A percentile compares a stretch with the other conserved stretches of the same genome.
These are phyloP conservation scores for Brachionus rotundiformis DNA, from an alignment of 1,140 invertebrate genomes.

Conservation along the genomic window DNA sequence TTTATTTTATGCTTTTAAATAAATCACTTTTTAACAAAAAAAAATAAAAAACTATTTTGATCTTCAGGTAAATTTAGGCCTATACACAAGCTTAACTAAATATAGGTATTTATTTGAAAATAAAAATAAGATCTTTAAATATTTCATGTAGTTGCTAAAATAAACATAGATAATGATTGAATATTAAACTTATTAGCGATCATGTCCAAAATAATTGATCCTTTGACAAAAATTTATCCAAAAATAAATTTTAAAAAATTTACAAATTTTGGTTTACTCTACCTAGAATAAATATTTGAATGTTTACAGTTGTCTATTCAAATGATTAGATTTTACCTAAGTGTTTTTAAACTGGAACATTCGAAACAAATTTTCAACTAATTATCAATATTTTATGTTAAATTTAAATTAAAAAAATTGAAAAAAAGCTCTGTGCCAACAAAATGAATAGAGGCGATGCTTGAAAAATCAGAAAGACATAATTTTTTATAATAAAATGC, in stretches of 20 bases:
- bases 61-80: not conserved
- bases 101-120: not conserved
- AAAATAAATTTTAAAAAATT: too few species aligned
- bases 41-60: not conserved
- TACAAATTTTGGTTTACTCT: not conserved
- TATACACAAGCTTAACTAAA: not conserved
- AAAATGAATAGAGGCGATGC: not conserved
- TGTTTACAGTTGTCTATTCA: not conserved
- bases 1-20: not conserved
- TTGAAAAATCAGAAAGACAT: not conserved
- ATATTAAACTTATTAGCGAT: not conserved
- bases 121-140: not conserved
- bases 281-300: not conserved
- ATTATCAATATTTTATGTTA: conserved; percentile 17
- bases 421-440: not conserved
- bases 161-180: not conserved
- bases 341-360: not conserved
- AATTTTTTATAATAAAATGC: conserved; percentile 47
- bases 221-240: too few species aligned
- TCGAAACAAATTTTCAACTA: not conserved
- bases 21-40: not conserved
- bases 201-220: not conserved
- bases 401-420: conserved; percentile 2
- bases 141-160: not conserved
- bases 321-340: not conserved